These are phyloP conservation scores for Poeciliopsis paucimaculata DNA, from an alignment of 2,797 vertebrate species.

Conservation along the genomic window DNA sequence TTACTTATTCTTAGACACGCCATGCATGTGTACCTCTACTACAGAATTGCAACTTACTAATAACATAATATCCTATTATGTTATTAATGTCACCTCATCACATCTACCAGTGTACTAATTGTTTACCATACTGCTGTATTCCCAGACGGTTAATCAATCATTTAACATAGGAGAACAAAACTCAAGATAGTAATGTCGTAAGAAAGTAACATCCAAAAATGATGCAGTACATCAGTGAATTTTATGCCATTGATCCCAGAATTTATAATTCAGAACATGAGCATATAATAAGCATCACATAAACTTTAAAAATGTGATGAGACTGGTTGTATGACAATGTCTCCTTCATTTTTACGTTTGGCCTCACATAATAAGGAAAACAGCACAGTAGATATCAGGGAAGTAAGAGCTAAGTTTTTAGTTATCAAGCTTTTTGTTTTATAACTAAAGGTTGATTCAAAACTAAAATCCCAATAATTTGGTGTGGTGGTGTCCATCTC, in stretches of 20 bases:
- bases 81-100: background rate
- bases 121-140: background rate
- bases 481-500: slow-evolving; percentile 47
- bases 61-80: background rate
- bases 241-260: background rate
- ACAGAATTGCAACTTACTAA: background rate
- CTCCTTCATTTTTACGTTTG: background rate
- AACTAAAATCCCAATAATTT: slow-evolving; percentile 5
- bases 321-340: background rate
- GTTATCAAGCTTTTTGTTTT: background rate
- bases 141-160: background rate
- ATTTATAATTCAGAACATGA: background rate
- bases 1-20: background rate
- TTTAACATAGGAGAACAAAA: background rate
- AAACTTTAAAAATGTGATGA: background rate
- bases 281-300: background rate
- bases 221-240: background rate
- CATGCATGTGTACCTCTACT: background rate
- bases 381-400: background rate
- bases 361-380: background rate
- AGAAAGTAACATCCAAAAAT: background rate
- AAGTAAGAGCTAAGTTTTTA: background rate
- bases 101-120: background rate
- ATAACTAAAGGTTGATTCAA: background rate
- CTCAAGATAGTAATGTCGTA: background rate